A percentile compares a stretch with the other conserved stretches of the same genome.
These are phyloP conservation scores for Caenorhabditis inopinata DNA, from an alignment of 1,140 invertebrate genomes.

Conservation along the genomic window DNA sequence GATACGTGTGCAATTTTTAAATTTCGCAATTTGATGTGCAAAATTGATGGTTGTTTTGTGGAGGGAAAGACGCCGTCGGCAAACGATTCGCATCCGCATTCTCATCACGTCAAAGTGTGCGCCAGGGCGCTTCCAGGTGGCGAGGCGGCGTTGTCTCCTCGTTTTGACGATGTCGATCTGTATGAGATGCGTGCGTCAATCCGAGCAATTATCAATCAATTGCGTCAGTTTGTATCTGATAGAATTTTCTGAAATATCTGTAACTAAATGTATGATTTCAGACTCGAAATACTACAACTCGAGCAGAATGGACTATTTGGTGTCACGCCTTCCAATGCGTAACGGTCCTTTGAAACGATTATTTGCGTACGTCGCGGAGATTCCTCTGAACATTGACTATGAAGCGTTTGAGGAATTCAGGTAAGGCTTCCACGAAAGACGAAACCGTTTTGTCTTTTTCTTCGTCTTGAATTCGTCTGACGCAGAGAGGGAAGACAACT, in stretches of 20 bases:
- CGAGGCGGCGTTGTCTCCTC: no score
- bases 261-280: not conserved
- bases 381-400: constrained; percentile 63
- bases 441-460: no score
- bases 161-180: not conserved
- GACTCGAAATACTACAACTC: not conserved
- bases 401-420: constrained; percentile 71
- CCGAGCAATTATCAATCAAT: not conserved
- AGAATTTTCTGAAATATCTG: no score
- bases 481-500: no score
- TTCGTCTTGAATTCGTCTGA: no score
- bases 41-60: not conserved
- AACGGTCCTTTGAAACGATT: constrained; percentile 68
- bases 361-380: constrained; percentile 83
- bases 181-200: not conserved
- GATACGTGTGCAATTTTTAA: not conserved
- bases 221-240: not conserved
- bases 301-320: not conserved
- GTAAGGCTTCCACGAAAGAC: no score
- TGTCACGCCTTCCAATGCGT: not conserved
- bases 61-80: no score
- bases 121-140: no score
- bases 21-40: not conserved
- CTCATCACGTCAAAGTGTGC: no score
- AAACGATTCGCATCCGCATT: no score